Conservation (phyloP, 2,113 vertebrate species). For the Tamias sibiricus region DNA sequence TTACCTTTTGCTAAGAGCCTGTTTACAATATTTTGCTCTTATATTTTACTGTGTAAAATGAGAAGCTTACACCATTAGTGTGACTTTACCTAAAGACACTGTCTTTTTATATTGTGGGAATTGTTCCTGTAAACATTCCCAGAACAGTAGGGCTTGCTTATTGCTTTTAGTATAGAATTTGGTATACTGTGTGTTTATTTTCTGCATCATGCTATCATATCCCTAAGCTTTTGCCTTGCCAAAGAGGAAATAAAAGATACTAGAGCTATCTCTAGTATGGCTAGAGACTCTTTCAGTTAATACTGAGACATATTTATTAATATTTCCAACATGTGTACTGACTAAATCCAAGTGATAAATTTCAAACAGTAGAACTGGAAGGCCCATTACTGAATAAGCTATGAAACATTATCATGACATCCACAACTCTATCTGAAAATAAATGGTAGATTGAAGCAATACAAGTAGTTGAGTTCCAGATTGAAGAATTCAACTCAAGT, state of each 20-base stretch:
- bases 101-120: background rate
- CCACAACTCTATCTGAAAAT: background rate
- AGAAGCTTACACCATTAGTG: background rate
- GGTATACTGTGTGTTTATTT: background rate
- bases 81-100: background rate
- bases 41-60: background rate
- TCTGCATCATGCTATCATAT: background rate
- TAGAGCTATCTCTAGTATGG: background rate
- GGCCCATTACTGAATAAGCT: background rate
- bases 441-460: background rate
- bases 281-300: background rate
- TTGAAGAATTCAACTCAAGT: background rate
- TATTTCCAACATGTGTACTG: background rate
- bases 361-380: background rate
- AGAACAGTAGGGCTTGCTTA: background rate
- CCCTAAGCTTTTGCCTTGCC: background rate
- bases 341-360: slow-evolving; percentile 17
- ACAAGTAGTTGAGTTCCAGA: background rate
- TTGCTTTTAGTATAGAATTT: background rate
- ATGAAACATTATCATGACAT: background rate
- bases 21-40: background rate
- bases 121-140: background rate
- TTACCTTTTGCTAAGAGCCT: background rate
- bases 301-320: background rate
- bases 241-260: background rate